Evolutionary conservation across 2,888 invertebrate genomes (phyloP).

Genomic region (Cheilosia urbana): DNA sequence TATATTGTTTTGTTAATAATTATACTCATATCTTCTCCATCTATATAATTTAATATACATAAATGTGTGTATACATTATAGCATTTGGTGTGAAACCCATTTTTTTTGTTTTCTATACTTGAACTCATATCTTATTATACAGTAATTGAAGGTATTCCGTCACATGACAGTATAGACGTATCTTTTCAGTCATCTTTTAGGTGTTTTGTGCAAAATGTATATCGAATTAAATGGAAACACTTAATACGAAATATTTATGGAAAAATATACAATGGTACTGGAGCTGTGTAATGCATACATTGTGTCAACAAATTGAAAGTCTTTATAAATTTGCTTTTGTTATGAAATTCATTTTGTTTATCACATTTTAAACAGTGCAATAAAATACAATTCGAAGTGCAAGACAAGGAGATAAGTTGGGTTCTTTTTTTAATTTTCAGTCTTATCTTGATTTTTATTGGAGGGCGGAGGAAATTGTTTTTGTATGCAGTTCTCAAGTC

Average conservation of each 20-base stretch:
- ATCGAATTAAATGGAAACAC: neutral
- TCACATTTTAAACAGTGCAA: neutral
- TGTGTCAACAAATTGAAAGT: neutral
- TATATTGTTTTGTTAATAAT: neutral
- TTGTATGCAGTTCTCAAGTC: neutral
- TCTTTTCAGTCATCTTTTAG: conserved; percentile 3
- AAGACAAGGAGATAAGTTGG: neutral
- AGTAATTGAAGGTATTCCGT: conserved; percentile 33
- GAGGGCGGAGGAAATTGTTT: neutral
- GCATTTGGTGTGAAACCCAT: neutral
- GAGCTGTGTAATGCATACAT: neutral
- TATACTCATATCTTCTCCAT: neutral
- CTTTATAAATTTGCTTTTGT: neutral
- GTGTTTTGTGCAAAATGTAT: neutral
- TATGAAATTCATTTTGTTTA: neutral
- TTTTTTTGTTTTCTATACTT: conserved; percentile 2
- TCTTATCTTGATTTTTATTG: conserved; percentile 1
- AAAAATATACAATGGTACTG: neutral
- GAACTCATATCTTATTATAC: conserved; percentile 1
- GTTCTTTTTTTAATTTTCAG: neutral
- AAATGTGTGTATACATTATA: neutral
- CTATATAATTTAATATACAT: neutral
- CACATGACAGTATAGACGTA: conserved; percentile 42
- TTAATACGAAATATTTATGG: neutral
- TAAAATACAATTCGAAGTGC: neutral